Evolutionary conservation across 2,113 vertebrate genomes (phyloP), one percentile per base, ranked within the genome.

Genomic region (Trichomycterus rosablanca): DNA sequence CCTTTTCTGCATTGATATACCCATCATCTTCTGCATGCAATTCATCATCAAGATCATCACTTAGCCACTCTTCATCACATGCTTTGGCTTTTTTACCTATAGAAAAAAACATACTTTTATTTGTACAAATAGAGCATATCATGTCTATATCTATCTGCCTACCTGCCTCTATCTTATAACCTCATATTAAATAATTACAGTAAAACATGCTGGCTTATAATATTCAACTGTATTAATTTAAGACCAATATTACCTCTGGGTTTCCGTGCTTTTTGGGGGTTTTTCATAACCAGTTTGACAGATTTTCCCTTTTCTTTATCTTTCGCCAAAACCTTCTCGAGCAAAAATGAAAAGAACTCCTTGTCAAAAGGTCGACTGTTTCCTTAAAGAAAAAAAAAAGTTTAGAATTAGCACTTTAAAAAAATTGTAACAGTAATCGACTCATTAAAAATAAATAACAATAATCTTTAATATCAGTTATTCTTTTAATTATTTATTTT

Each of bases 21-120:
- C 26, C 26, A 7, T 30, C 26, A 30, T 30, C 26, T 30, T 3
- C 26, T 7, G 7, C 32, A 14, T 51, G 5, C 28, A 48, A 24
- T 6, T 67, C 58, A 10, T 55, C 57, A 16, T 46, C 26, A 9
- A 26, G 12, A 22, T 87, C 78, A 7, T 62, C n/a, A 5, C 18
- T 4, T 60, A 46, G 30, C 39, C 80, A 71, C 12, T 67, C 71
- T 68, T 78, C 77, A 58, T 64, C 3, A 56, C 72, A 66, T 58
- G 62, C 26, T 30, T 30, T 30, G 26, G 26, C 26, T 30, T 30
- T 74, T 52, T 79, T 66, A 40, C 22, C 23, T 68, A 19, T n/a
- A 16, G 1, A 39, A 18, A 23, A 15, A 8, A 56, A 56, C 6
- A 43, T 4, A 56, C 37, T 14, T 4, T 3, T 30, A 30, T 30